Percentiles rank a stretch among this genome's conserved stretches.
These are phyloP conservation scores for Theonella swinhoei DNA, from an alignment of 37 sponge, comb jelly and placozoan genomes.

Conservation along the genomic window DNA sequence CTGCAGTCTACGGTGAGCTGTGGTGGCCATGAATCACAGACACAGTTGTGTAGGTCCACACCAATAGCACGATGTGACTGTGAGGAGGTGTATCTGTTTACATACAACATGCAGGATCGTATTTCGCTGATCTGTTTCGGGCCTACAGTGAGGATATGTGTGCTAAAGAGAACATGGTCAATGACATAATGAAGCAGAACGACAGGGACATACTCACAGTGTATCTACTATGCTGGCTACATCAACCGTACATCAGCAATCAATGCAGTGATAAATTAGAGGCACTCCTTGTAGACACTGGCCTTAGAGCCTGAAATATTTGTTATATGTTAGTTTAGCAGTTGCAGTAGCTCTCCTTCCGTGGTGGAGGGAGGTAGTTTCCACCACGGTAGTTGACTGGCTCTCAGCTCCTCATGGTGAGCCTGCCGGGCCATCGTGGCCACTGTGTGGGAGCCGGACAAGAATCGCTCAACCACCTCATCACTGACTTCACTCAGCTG, in stretches of 20 bases:
- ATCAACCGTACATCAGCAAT: conserved; percentile 56
- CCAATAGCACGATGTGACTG: too few relatives aligned
- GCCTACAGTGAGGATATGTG: conserved; percentile 62
- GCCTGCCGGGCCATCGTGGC: conserved; percentile 70
- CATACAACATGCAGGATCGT: conserved; percentile 27
- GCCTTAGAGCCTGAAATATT: background rate
- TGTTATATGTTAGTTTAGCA: background rate
- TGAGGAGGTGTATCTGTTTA: too few relatives aligned
- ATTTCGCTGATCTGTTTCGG: conserved; percentile 30
- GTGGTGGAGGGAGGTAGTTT: conserved; percentile 26
- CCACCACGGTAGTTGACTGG: conserved; percentile 64
- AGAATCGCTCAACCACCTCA: background rate
- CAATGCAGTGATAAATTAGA: conserved; percentile 30
- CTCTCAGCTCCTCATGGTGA: conserved; percentile 68
- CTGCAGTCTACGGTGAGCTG: conserved; percentile 37
- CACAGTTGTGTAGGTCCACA: too few relatives aligned
- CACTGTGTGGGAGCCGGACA: conserved; percentile 40
- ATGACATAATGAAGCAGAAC: conserved; percentile 26
- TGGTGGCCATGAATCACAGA: too few relatives aligned
- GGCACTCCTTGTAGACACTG: conserved; percentile 46
- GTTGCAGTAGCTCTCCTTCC: too few relatives aligned
- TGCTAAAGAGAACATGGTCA: conserved; percentile 35
- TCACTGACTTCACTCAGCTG: conserved; percentile 2
- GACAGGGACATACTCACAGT: conserved; percentile 65
- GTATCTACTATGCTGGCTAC: conserved; percentile 77